phyloP scores from a whole-genome alignment of 2,888 invertebrate species.

The Polyommatus iphigenia region DNA sequence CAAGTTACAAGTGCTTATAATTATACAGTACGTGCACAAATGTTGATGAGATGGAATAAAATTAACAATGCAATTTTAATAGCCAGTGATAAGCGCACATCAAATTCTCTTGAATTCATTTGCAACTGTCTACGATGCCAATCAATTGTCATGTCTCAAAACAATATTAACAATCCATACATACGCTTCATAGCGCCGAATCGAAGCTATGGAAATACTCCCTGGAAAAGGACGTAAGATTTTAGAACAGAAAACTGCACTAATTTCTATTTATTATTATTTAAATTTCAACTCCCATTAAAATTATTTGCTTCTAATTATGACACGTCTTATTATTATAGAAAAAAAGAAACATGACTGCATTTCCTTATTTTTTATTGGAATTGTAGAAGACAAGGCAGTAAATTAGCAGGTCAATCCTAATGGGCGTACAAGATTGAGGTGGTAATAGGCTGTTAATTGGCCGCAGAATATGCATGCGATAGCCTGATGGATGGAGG shows the following conservation, averaged over 20 bases:
- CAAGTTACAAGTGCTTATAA: not conserved
- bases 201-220: no score
- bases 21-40: slow-evolving; percentile 1
- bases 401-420: not conserved
- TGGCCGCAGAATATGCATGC: slow-evolving; percentile 25
- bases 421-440: slow-evolving; percentile 8
- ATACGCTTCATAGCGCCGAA: no score
- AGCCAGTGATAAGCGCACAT: not conserved
- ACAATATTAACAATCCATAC: not conserved
- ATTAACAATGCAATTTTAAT: slow-evolving; percentile 13
- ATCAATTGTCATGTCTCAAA: not conserved
- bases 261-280: no score
- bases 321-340: not conserved
- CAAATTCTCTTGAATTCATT: not conserved
- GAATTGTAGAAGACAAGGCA: not conserved
- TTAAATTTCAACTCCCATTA: no score
- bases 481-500: slow-evolving; percentile 24
- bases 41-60: slow-evolving; percentile 9
- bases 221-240: no score
- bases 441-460: slow-evolving; percentile 29
- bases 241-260: no score
- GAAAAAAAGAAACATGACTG: not conserved
- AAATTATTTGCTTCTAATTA: no score
- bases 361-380: no score
- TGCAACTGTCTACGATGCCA: not conserved